Evolutionary conservation across 2,888 invertebrate genomes (phyloP), one percentile per base, ranked within the genome.

Genomic region (Macroteleia sp.): DNA sequence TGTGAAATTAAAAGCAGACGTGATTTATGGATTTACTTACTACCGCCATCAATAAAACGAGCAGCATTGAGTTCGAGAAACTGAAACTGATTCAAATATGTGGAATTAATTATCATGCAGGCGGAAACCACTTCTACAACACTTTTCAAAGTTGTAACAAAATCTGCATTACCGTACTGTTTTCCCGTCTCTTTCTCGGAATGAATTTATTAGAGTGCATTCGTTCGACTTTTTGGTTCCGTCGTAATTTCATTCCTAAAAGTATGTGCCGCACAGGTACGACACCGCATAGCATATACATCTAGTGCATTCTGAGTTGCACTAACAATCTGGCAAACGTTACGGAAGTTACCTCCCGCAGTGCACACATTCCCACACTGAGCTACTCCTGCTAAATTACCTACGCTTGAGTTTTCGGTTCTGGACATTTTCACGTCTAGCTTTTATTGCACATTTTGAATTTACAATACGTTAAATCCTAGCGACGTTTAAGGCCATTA

Each of bases 381-480:
- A 70, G 57, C 44, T 19, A 64, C 62, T 76, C 70, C 67, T 61
- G 73, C 76, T 77, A 80, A 81, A 83, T 81, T 75, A 75, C 78
- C 66, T 70, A 57, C 75, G 57, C 75, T 79, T 66, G 74, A 69
- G 71, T 77, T 75, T 77, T 78, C 78, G 54, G 56, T 70, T 20
- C 62, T 44, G 70, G 67, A 70, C 67, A 73, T 73, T 73, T 74
- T 73, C 74, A 57, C 69, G 61, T 77, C 50, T 75, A 59, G 67
- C 74, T 77, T 77, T 81, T 66, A 69, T 34, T 71, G 61, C 54
- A 59, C 62, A 52, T 73, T 73, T 78, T 64, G 69, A 79, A 83
- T 80, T 81, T 79, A 78, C 79, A 74, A 77, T 70, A 42, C 50
- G 59, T 69, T 73, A 64, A 69, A 78, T 64, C 52, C 39, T 10